phyloP scores from a whole-genome alignment of 1,140 invertebrate species.

The Papilio machaon region DNA sequence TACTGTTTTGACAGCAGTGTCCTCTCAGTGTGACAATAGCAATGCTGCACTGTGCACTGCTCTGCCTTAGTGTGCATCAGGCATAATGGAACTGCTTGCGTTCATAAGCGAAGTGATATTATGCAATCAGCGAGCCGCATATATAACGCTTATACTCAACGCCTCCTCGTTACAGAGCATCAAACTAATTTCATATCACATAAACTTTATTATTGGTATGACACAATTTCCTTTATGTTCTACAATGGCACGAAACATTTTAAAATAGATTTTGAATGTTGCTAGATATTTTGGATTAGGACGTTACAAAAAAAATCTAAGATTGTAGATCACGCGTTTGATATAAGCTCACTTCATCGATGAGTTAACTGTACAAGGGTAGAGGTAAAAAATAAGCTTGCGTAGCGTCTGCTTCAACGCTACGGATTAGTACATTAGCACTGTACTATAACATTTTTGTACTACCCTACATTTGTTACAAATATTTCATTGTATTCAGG shows the following conservation, averaged over 20 bases:
- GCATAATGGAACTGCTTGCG: conserved; percentile 30
- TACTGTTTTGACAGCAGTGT: too few relatives aligned
- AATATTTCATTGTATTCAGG: neutral
- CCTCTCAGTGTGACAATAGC: neutral
- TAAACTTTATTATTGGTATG: neutral
- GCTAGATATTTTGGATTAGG: too few relatives aligned
- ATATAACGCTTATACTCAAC: conserved; percentile 3
- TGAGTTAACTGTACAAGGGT: too few relatives aligned
- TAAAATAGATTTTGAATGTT: too few relatives aligned
- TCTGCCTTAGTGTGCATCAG: neutral
- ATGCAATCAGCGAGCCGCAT: conserved; percentile 30
- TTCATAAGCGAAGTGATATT: conserved; percentile 34
- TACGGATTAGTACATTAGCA: neutral
- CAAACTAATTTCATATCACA: conserved; percentile 1
- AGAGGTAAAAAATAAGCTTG: too few relatives aligned
- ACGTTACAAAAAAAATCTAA: too few relatives aligned
- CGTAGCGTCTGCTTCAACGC: too few relatives aligned
- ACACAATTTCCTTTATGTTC: neutral
- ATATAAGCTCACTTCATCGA: too few relatives aligned
- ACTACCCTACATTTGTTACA: neutral
- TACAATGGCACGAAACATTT: too few relatives aligned
- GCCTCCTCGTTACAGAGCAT: conserved; percentile 10
- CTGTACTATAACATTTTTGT: neutral
- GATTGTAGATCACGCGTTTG: too few relatives aligned
- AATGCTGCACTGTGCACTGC: neutral